A percentile compares a stretch with the other conserved stretches of the same genome.
These are phyloP conservation scores for Scarus forsteni DNA, from an alignment of 2,797 vertebrate species.

Conservation along the genomic window DNA sequence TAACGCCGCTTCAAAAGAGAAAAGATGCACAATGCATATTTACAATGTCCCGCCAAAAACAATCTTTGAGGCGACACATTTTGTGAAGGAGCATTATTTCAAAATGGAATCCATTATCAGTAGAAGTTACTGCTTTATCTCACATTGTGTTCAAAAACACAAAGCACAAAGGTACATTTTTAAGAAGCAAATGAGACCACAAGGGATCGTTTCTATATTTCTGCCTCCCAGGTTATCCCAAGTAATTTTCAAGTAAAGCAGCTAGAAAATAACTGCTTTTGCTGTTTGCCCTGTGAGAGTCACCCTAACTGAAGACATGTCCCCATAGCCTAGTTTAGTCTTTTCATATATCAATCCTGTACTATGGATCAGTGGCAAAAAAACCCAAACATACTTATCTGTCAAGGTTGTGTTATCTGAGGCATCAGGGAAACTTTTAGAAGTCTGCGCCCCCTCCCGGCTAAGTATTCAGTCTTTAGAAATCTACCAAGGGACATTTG, in stretches of 20 bases:
- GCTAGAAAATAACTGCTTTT: not conserved
- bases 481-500: too few species aligned
- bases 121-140: not conserved
- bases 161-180: not conserved
- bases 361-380: too few species aligned
- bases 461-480: too few species aligned
- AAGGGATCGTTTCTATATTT: not conserved
- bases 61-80: not conserved
- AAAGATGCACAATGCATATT: constrained; percentile 2
- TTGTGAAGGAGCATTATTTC: not conserved
- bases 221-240: too few species aligned
- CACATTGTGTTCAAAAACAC: not conserved
- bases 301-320: too few species aligned
- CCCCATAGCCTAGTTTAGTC: too few species aligned
- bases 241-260: too few species aligned
- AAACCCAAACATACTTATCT: too few species aligned
- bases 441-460: too few species aligned
- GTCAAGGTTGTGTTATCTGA: too few species aligned
- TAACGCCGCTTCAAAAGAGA: constrained; percentile 24
- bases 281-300: not conserved
- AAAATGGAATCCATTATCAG: not conserved
- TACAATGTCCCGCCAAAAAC: constrained; percentile 3
- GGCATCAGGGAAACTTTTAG: too few species aligned
- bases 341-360: too few species aligned
- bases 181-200: not conserved